These are phyloP conservation scores for Drosophila picticornis DNA, from an alignment of 2,888 invertebrate species.

Conservation along the genomic window DNA sequence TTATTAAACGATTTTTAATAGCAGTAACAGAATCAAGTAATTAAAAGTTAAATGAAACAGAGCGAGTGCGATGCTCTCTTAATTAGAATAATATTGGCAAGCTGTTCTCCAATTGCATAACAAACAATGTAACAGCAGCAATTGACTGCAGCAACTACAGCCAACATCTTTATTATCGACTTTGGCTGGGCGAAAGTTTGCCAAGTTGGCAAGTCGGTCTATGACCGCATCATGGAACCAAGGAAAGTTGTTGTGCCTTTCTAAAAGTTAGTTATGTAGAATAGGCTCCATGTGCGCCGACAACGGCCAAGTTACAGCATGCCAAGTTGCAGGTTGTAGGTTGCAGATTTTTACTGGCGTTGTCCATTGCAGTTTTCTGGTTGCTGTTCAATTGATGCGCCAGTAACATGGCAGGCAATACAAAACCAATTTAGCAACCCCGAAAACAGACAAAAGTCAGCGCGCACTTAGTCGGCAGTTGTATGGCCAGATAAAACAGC, in stretches of 20 bases:
- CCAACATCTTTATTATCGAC: slow-evolving; percentile 44
- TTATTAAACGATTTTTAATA: slow-evolving; percentile 37
- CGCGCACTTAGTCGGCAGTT: slow-evolving; percentile 32
- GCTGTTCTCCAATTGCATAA: slow-evolving; percentile 62
- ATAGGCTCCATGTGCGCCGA: slow-evolving; percentile 41
- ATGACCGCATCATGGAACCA: slow-evolving; percentile 62
- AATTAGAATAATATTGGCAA: slow-evolving; percentile 57
- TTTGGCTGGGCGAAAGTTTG: slow-evolving; percentile 60
- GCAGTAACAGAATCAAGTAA: slow-evolving; percentile 2
- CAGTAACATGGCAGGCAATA: slow-evolving; percentile 73
- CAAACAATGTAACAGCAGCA: slow-evolving; percentile 22
- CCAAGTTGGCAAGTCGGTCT: slow-evolving; percentile 38
- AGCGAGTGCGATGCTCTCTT: slow-evolving; percentile 1
- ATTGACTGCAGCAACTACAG: slow-evolving; percentile 12
- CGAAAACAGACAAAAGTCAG: slow-evolving; percentile 73
- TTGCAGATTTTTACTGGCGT: slow-evolving; percentile 18
- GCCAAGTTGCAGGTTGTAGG: slow-evolving; percentile 32
- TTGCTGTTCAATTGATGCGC: slow-evolving; percentile 73
- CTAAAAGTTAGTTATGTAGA: slow-evolving; percentile 73
- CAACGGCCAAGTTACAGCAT: slow-evolving; percentile 59
- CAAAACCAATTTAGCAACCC: slow-evolving; percentile 76
- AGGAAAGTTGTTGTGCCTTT: slow-evolving; percentile 76
- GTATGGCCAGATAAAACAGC: slow-evolving; percentile 41
- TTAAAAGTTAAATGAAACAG: not conserved
- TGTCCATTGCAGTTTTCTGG: slow-evolving; percentile 27